phyloP scores from a whole-genome alignment of 2,888 invertebrate genomes.

The Mesochorus sp. region DNA sequence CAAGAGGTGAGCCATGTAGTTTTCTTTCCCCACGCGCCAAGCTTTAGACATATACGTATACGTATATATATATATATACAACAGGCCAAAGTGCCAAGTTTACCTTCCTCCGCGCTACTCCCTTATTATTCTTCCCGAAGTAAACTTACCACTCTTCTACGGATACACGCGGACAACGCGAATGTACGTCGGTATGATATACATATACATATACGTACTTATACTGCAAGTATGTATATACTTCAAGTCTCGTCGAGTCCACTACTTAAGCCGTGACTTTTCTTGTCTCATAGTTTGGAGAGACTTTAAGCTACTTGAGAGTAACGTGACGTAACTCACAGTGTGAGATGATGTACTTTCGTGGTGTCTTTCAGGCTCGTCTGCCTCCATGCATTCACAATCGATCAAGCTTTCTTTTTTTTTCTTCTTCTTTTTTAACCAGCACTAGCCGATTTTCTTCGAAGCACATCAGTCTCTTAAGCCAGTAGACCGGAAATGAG shows the following conservation, averaged over 20 bases:
- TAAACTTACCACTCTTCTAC: conserved; percentile 64
- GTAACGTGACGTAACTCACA: conserved; percentile 55
- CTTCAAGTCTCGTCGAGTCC: conserved; percentile 42
- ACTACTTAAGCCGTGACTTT: conserved; percentile 58
- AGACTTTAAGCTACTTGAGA: conserved; percentile 62
- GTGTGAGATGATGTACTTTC: conserved; percentile 55
- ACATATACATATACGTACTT: background rate
- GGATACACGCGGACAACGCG: conserved; percentile 33
- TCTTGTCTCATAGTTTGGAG: conserved; percentile 55
- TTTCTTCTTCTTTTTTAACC: background rate
- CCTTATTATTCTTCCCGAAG: conserved; percentile 63
- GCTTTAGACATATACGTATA: background rate
- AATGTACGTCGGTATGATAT: conserved; percentile 7
- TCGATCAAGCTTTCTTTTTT: conserved; percentile 47
- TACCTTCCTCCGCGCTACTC: conserved; percentile 56
- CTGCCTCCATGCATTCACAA: conserved; percentile 44
- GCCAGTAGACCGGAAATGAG: conserved; percentile 36
- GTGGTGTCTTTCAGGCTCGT: conserved; percentile 30
- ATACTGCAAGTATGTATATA: conserved; percentile 15
- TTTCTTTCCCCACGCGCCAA: conserved; percentile 28
- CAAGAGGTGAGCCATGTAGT: conserved; percentile 15
- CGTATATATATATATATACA: background rate
- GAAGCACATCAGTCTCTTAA: conserved; percentile 3
- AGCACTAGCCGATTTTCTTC: conserved; percentile 10
- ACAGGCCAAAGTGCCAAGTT: conserved; percentile 63